phyloP scores from a whole-genome alignment of 2,888 invertebrate genomes.

The Drosophila siamana region DNA sequence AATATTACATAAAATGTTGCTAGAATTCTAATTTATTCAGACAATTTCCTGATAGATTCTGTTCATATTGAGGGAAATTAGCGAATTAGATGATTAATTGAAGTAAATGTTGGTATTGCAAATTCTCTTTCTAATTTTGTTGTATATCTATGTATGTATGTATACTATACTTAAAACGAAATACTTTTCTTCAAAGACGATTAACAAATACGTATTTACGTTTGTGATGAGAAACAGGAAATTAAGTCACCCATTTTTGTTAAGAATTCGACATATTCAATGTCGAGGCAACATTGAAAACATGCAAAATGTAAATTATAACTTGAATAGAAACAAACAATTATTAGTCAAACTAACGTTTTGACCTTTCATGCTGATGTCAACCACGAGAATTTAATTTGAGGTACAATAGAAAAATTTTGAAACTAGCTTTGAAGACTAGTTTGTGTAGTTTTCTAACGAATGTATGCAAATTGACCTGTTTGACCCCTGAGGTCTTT shows the following conservation, averaged over 20 bases:
- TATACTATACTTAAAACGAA: not conserved
- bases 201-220: not conserved
- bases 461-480: not conserved
- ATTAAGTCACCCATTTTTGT: conserved; percentile 19
- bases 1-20: conserved; percentile 13
- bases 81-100: not conserved
- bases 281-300: conserved; percentile 4
- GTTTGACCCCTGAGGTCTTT: not conserved
- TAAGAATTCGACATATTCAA: not conserved
- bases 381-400: conserved; percentile 24
- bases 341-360: conserved; percentile 6
- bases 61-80: too few relatives aligned
- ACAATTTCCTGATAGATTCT: conserved; percentile 22
- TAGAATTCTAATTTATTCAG: conserved; percentile 17
- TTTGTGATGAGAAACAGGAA: not conserved
- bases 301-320: conserved; percentile 63
- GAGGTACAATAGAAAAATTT: not conserved
- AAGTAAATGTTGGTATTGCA: not conserved
- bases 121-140: conserved; percentile 22
- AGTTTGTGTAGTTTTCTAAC: too few relatives aligned
- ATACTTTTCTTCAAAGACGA: not conserved
- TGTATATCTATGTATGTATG: too few relatives aligned
- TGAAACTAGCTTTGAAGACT: not conserved
- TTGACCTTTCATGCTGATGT: conserved; percentile 39
- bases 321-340: conserved; percentile 8